These are phyloP conservation scores for Poecilia velifera DNA, from an alignment of 2,797 vertebrate species.

Conservation along the genomic window DNA sequence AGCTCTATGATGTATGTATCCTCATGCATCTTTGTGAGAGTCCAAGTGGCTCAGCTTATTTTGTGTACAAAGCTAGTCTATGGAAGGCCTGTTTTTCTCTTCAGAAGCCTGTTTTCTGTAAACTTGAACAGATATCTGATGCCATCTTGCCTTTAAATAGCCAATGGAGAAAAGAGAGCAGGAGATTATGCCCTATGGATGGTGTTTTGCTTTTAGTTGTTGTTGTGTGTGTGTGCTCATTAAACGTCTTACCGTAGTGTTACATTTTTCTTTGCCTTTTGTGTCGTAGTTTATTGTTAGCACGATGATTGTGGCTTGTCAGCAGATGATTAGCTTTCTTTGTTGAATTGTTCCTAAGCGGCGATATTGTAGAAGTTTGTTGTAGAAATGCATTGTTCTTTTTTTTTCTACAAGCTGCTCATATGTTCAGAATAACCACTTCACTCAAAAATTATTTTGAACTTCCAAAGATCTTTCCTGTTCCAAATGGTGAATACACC, in stretches of 20 bases:
- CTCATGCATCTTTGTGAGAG: conserved; percentile 45
- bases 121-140: conserved; percentile 67
- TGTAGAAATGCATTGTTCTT: background rate
- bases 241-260: conserved; percentile 31
- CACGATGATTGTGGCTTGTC: background rate
- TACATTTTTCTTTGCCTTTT: conserved; percentile 17
- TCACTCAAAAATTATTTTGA: background rate
- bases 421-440: background rate
- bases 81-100: conserved; percentile 48
- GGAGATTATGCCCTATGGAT: conserved; percentile 26
- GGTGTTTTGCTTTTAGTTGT: conserved; percentile 57
- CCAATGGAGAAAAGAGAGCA: conserved; percentile 45
- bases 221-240: conserved; percentile 44
- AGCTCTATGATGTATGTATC: conserved; percentile 31
- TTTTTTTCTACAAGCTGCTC: background rate
- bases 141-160: conserved; percentile 64
- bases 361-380: background rate
- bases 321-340: background rate
- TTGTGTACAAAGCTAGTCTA: conserved; percentile 49
- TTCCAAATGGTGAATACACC: too few species aligned
- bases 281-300: conserved; percentile 5
- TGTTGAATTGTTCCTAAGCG: background rate
- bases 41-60: conserved; percentile 26
- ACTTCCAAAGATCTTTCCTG: background rate
- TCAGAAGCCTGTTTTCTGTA: conserved; percentile 48